These are phyloP conservation scores for Anseranas semipalmata DNA, from an alignment of 2,113 vertebrate species.

Conservation along the genomic window DNA sequence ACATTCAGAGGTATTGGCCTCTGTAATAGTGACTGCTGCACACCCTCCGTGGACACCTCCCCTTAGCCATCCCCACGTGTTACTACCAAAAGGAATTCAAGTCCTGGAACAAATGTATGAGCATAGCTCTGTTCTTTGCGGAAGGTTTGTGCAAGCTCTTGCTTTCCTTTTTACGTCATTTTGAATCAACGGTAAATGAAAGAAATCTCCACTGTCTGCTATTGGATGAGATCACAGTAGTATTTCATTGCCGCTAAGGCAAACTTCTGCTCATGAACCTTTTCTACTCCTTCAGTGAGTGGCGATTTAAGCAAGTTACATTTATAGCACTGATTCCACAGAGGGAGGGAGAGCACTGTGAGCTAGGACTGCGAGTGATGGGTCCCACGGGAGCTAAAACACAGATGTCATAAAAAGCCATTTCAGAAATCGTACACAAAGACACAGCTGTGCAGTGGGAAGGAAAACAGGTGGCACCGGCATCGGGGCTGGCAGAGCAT, in stretches of 20 bases:
- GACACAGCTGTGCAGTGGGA: slow-evolving; percentile 21
- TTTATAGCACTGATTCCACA: not conserved
- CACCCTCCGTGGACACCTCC: not conserved
- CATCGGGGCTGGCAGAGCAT: slow-evolving; percentile 27
- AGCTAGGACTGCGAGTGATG: slow-evolving; percentile 27
- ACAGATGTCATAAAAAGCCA: slow-evolving; percentile 67
- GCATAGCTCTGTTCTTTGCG: not conserved
- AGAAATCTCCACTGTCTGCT: not conserved
- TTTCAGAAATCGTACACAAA: slow-evolving; percentile 49
- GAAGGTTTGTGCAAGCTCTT: not conserved
- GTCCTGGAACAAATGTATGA: not conserved
- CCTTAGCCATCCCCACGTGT: not conserved
- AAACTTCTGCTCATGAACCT: not conserved
- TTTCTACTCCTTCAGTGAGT: not conserved
- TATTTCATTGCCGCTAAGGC: not conserved
- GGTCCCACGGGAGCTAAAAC: slow-evolving; percentile 46
- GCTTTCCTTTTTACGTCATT: not conserved
- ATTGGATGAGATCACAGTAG: not conserved
- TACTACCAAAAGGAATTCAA: not conserved
- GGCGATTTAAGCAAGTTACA: slow-evolving; percentile 1
- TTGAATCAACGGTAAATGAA: not conserved
- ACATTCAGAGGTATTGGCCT: not conserved
- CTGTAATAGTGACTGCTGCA: not conserved
- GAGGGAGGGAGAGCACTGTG: not conserved
- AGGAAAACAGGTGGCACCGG: not conserved